A percentile compares a stretch with the other conserved stretches of the same genome.
Evolutionary conservation across 2,888 invertebrate genomes (phyloP).

Genomic region (Plemyria rubiginata): DNA sequence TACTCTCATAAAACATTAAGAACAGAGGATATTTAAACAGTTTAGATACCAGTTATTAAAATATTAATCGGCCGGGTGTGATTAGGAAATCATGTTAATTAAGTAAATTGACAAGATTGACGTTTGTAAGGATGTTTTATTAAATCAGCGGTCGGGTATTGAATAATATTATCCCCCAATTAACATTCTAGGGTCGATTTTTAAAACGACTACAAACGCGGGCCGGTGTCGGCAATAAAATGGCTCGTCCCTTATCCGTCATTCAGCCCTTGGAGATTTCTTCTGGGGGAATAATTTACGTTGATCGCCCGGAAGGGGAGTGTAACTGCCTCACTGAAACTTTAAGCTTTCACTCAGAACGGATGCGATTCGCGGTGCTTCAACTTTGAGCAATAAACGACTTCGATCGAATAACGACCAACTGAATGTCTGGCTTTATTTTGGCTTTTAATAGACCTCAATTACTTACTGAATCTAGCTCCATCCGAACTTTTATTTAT

Average conservation of each 20-base stretch:
- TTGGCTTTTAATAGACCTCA: slow-evolving; percentile 7
- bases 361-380: slow-evolving; percentile 77
- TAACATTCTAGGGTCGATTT: slow-evolving; percentile 79
- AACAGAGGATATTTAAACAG: slow-evolving; percentile 68
- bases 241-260: slow-evolving; percentile 82
- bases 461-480: background rate
- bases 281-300: slow-evolving; percentile 84
- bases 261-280: slow-evolving; percentile 83
- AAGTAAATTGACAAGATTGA: slow-evolving; percentile 33
- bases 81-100: slow-evolving; percentile 27
- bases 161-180: slow-evolving; percentile 81
- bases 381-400: slow-evolving; percentile 79
- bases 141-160: slow-evolving; percentile 71
- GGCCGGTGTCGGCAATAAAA: slow-evolving; percentile 80
- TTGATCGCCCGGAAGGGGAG: slow-evolving; percentile 82
- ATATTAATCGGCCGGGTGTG: slow-evolving; percentile 47
- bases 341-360: slow-evolving; percentile 82
- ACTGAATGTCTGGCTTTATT: slow-evolving; percentile 57
- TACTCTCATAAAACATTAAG: slow-evolving; percentile 77
- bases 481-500: background rate
- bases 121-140: slow-evolving; percentile 57
- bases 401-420: slow-evolving; percentile 66
- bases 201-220: slow-evolving; percentile 72
- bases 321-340: slow-evolving; percentile 83
- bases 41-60: slow-evolving; percentile 68